Conservation (phyloP, 2,113 vertebrate species). For the Pollimyrus isidori region DNA sequence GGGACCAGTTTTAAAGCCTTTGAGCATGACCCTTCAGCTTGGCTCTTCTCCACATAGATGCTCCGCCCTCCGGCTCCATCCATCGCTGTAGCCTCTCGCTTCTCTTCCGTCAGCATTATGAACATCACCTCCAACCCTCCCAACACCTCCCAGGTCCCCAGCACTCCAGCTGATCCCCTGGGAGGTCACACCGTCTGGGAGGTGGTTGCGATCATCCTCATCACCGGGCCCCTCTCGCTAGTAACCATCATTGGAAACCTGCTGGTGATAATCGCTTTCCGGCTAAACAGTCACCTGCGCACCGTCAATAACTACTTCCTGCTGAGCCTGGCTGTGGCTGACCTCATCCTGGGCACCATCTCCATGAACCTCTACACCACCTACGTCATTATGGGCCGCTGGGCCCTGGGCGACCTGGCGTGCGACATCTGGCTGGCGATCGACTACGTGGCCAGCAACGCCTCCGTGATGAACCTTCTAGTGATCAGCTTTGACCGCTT, state of each 20-base stretch:
- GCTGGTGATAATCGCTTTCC: constrained; percentile 66
- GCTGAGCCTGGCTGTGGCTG: constrained; percentile 67
- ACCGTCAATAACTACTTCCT: constrained; percentile 73
- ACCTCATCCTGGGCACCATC: constrained; percentile 65
- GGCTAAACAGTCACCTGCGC: constrained; percentile 65
- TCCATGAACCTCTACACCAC: constrained; percentile 74
- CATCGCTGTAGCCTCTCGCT: constrained; percentile 8
- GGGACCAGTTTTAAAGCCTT: not conserved
- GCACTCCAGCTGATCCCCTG: constrained; percentile 35
- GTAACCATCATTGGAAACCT: constrained; percentile 66
- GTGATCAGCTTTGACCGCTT: constrained; percentile 74
- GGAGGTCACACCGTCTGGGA: constrained; percentile 54
- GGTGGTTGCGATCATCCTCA: constrained; percentile 57
- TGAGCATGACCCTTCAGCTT: not conserved
- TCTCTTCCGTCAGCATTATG: constrained; percentile 36
- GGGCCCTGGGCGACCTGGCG: constrained; percentile 60
- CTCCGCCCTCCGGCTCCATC: constrained; percentile 1
- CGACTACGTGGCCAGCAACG: constrained; percentile 72
- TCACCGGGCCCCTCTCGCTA: constrained; percentile 59
- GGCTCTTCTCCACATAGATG: not conserved
- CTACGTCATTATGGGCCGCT: constrained; percentile 64
- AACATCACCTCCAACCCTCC: constrained; percentile 41
- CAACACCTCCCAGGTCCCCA: constrained; percentile 31
- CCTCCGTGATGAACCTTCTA: constrained; percentile 71
- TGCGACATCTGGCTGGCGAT: constrained; percentile 69